Base-by-base conservation (phyloP, 2,888 invertebrate genomes). In the Leuctra nigra region DNA sequence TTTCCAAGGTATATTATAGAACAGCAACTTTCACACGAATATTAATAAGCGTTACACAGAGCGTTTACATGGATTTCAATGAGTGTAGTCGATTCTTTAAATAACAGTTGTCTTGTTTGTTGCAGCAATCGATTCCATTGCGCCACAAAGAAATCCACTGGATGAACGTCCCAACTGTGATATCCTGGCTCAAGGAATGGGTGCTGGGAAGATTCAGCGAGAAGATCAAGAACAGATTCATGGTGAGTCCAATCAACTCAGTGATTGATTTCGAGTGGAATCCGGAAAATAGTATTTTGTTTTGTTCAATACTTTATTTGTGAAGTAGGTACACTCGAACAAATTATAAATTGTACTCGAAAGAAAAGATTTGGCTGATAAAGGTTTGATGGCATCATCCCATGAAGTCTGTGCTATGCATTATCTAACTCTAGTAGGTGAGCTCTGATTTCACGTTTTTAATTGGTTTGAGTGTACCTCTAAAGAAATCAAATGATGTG, bases 111-210 rank as follows among this genome's bases (percentile, higher is more conserved):
- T 29, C 7, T 29, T 16, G 14, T 46, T 22, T 71, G n/a, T n/a
- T 77, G 55, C 72, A 84, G 83, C 87, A 88, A 79, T 86, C 88
- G 0, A 62, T 86, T 59, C 90, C 91, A 6, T 80, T 89, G 77
- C 77, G 89, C 14, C 89, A 90, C 72, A 89, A 88, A 70, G 82
- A 82, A 66, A 78, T 87, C 39, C 84, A 89, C 67, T 73, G 85
- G 58, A 70, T 88, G 33, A 85, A 88, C 67, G 73, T 89, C 14
- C 86, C 87, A 1, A 66, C 79, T n/a, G 77, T 86, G 0, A 69
- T 89, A n/a, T 84, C 83, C 65, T 87, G 86, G 70, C 77, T 87
- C 20, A 81, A 86, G 58, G 88, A 90, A 66, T 85, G 89, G 66
- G 82, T 83, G 1, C 76, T 79, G 63, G 79, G 80, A 52, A 79